Evolutionary conservation across 1,140 invertebrate genomes (phyloP).

Genomic region (Nymphalis io): DNA sequence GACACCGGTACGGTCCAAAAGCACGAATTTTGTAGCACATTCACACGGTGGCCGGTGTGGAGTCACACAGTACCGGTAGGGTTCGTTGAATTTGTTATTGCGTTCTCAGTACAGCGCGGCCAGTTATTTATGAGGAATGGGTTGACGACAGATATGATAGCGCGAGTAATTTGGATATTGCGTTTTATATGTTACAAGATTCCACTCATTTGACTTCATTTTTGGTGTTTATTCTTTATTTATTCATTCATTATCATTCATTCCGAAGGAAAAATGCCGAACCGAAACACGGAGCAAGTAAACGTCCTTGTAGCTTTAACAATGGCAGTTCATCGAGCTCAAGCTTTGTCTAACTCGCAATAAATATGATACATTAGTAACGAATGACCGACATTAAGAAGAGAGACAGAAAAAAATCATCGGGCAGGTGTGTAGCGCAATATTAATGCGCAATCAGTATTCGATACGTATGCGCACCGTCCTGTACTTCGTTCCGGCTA

Average conservation of each 20-base stretch:
- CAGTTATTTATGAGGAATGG: slow-evolving; percentile 76
- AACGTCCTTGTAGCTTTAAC: slow-evolving; percentile 62
- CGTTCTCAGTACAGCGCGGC: slow-evolving; percentile 72
- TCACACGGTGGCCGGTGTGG: slow-evolving; percentile 73
- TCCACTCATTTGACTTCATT: slow-evolving; percentile 27
- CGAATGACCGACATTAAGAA: slow-evolving; percentile 79
- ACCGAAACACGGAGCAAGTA: slow-evolving; percentile 50
- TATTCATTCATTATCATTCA: slow-evolving; percentile 11
- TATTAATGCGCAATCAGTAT: slow-evolving; percentile 80
- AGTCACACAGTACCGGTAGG: slow-evolving; percentile 77
- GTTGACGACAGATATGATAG: slow-evolving; percentile 67
- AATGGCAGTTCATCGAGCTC: slow-evolving; percentile 62
- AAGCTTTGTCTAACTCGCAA: slow-evolving; percentile 65
- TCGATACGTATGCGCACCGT: slow-evolving; percentile 72
- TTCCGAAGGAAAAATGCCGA: slow-evolving; percentile 17
- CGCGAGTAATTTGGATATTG: slow-evolving; percentile 58
- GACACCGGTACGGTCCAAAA: slow-evolving; percentile 64
- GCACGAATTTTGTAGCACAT: slow-evolving; percentile 63
- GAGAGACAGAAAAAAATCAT: slow-evolving; percentile 76
- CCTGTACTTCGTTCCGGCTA: slow-evolving; percentile 80
- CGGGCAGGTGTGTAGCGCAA: slow-evolving; percentile 77
- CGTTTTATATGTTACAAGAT: slow-evolving; percentile 44
- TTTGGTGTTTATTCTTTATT: slow-evolving; percentile 8
- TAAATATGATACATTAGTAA: slow-evolving; percentile 76
- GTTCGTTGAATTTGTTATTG: slow-evolving; percentile 80